Evolutionary conservation across 2,888 invertebrate genomes (phyloP).

Genomic region (Phortica okadai): DNA sequence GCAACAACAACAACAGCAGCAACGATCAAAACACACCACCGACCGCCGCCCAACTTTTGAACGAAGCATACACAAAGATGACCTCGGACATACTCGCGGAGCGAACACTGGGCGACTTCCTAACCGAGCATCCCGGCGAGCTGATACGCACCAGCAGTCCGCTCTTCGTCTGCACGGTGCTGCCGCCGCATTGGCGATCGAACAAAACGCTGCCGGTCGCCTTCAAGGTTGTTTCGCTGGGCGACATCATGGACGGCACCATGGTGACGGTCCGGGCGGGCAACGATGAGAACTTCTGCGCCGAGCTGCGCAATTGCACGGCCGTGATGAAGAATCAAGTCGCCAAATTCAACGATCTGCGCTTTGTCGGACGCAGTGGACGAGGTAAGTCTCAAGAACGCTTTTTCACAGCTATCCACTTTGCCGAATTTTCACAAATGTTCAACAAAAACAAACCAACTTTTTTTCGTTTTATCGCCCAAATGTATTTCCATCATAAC

Average conservation of each 20-base stretch:
- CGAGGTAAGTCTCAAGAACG: slow-evolving; percentile 86
- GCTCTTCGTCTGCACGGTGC: slow-evolving; percentile 94
- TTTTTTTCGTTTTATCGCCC: slow-evolving; percentile 3
- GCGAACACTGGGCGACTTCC: slow-evolving; percentile 89
- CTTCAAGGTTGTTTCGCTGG: slow-evolving; percentile 96
- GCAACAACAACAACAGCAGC: slow-evolving; percentile 65
- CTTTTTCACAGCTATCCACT: background rate
- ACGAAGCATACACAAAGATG: slow-evolving; percentile 91
- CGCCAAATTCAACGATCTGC: slow-evolving; percentile 98
- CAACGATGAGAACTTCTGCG: slow-evolving; percentile 98
- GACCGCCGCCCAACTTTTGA: slow-evolving; percentile 83
- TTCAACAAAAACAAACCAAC: no score
- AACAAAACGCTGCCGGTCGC: slow-evolving; percentile 98
- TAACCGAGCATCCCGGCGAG: slow-evolving; percentile 94
- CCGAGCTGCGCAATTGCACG: slow-evolving; percentile 94
- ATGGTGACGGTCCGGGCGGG: slow-evolving; percentile 96
- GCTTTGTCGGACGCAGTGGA: slow-evolving; percentile 99
- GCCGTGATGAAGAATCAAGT: slow-evolving; percentile 99
- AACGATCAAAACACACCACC: slow-evolving; percentile 82
- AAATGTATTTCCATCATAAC: background rate
- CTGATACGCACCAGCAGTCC: slow-evolving; percentile 94
- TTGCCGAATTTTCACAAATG: background rate
- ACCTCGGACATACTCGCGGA: slow-evolving; percentile 93
- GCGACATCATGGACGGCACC: slow-evolving; percentile 97
- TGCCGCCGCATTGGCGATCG: slow-evolving; percentile 98